Percentiles rank a stretch among this genome's conserved stretches.
phyloP scores from a whole-genome alignment of 2,113 vertebrate genomes.

The Orthochromis malagaraziensis region DNA sequence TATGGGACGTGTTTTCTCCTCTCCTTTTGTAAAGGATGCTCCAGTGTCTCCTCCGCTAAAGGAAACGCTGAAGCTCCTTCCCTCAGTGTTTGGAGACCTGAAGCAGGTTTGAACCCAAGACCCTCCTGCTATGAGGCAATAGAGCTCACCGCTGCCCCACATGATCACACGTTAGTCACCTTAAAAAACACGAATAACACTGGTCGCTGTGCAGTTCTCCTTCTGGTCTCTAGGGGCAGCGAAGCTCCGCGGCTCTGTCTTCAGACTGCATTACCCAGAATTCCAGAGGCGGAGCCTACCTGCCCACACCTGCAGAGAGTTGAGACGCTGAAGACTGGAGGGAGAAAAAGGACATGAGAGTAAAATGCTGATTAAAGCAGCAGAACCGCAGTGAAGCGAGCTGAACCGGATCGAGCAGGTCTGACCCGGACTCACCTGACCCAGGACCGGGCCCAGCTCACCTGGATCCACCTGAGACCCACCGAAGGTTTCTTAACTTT shows the following conservation, averaged over 20 bases:
- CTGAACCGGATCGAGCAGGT: neutral
- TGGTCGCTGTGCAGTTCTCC: neutral
- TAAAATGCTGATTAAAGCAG: neutral
- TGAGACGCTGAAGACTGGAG: conserved; percentile 2
- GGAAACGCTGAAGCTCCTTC: neutral
- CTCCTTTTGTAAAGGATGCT: neutral
- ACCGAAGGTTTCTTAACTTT: conserved; percentile 9
- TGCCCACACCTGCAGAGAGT: conserved; percentile 63
- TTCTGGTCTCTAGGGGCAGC: neutral
- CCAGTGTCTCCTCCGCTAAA: neutral
- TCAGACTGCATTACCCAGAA: conserved; percentile 48
- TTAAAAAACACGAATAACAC: neutral
- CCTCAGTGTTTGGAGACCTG: neutral
- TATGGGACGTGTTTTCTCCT: neutral
- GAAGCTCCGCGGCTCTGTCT: neutral
- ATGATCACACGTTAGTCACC: neutral
- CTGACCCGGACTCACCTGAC: neutral
- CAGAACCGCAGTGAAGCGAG: neutral
- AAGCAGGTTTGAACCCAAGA: neutral
- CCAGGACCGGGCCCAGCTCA: neutral
- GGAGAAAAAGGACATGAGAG: neutral
- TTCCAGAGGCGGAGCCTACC: conserved; percentile 51
- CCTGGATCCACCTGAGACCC: neutral
- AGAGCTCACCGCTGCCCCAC: neutral
- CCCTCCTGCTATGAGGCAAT: neutral